Percentiles rank a stretch among this genome's conserved stretches.
phyloP scores from a whole-genome alignment of 92 coral and sea anemone genomes.

The Galaxea fascicularis region DNA sequence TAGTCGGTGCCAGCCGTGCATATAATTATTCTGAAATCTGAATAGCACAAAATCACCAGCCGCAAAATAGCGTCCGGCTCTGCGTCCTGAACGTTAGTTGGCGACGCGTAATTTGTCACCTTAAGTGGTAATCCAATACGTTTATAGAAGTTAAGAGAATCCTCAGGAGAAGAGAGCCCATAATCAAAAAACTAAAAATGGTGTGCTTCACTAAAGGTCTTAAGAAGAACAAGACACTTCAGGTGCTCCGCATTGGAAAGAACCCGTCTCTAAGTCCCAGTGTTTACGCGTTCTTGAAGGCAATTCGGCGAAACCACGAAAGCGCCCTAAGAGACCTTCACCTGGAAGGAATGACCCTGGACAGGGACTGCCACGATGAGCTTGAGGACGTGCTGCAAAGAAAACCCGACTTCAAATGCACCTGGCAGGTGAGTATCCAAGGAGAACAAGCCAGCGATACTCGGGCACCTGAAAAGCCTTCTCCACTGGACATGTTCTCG shows the following conservation, averaged over 20 bases:
- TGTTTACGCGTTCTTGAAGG: constrained; percentile 51
- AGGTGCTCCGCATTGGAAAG: constrained; percentile 55
- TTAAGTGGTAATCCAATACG: no score
- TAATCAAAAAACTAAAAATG: neutral
- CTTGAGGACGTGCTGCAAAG: constrained; percentile 51
- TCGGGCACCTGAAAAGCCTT: constrained; percentile 25
- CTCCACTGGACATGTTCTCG: constrained; percentile 66
- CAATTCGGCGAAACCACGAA: constrained; percentile 57
- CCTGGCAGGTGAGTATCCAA: constrained; percentile 63
- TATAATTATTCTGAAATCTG: no score
- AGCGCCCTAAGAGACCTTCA: constrained; percentile 58
- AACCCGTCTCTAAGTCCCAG: constrained; percentile 72
- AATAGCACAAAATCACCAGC: no score
- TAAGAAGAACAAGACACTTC: constrained; percentile 60
- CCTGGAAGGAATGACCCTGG: constrained; percentile 57
- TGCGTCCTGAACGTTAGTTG: no score
- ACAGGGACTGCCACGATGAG: constrained; percentile 58
- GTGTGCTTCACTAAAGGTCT: constrained; percentile 13
- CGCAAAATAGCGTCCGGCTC: no score
- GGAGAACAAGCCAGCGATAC: constrained; percentile 44
- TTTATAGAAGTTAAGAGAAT: no score
- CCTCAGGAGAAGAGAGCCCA: neutral
- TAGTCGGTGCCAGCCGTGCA: no score
- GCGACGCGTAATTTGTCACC: no score
- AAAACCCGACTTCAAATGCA: constrained; percentile 70